Percentiles rank a stretch among this genome's conserved stretches.
phyloP scores from a whole-genome alignment of 2,113 vertebrate genomes.

The Tetrao urogallus region DNA sequence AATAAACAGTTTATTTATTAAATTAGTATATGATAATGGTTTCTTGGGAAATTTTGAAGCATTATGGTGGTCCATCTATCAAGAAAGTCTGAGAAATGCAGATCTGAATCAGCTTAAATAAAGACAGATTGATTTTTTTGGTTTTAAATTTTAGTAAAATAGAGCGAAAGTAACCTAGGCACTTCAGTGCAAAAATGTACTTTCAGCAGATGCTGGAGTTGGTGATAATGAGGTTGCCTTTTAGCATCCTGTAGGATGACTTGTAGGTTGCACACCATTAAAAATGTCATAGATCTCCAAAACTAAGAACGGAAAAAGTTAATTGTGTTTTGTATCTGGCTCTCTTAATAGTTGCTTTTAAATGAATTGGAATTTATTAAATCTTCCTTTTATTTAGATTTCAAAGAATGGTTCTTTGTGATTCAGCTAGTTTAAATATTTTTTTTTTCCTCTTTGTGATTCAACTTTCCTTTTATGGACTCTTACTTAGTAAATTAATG shows the following conservation, averaged over 20 bases:
- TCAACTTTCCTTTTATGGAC: conserved; percentile 14
- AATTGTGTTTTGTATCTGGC: background rate
- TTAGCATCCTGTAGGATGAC: background rate
- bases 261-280: background rate
- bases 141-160: background rate
- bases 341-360: background rate
- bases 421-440: conserved; percentile 14
- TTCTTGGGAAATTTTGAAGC: background rate
- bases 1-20: background rate
- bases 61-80: background rate
- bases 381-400: background rate
- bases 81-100: background rate
- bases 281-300: background rate
- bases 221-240: background rate
- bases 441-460: background rate
- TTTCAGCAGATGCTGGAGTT: background rate
- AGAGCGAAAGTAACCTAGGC: background rate
- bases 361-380: background rate
- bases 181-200: background rate
- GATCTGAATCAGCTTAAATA: background rate
- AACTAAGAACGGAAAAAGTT: background rate
- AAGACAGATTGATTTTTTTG: background rate
- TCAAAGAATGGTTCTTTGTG: background rate
- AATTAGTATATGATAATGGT: background rate
- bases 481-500: conserved; percentile 15